Evolutionary conservation across 2,888 invertebrate species (phyloP).

Genomic region (Euspilapteryx auroguttella): DNA sequence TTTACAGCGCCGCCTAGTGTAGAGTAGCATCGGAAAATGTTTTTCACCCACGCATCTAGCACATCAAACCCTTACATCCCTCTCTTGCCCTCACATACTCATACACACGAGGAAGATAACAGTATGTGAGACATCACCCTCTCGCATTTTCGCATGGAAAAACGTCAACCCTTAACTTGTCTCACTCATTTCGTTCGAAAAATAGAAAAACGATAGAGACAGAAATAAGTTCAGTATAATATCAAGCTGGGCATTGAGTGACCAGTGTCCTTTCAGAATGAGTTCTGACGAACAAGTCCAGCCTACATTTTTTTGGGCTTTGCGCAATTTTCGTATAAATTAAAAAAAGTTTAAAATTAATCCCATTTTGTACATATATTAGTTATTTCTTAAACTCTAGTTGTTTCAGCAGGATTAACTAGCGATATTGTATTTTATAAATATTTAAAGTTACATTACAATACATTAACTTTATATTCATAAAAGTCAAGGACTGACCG

Average conservation of each 20-base stretch:
- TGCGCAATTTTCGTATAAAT: too few species aligned
- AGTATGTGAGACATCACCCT: slow-evolving; percentile 35
- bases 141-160: slow-evolving; percentile 36
- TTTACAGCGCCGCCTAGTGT: slow-evolving; percentile 4
- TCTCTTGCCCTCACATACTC: slow-evolving; percentile 25
- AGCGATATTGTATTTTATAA: too few species aligned
- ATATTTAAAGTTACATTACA: too few species aligned
- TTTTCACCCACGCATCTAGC: neutral
- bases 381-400: too few species aligned
- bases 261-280: too few species aligned
- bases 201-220: neutral
- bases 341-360: too few species aligned
- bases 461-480: slow-evolving; percentile 62
- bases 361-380: too few species aligned
- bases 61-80: neutral
- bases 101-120: slow-evolving; percentile 50
- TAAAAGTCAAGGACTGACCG: slow-evolving; percentile 60
- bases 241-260: too few species aligned
- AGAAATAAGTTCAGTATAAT: too few species aligned
- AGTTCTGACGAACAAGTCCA: too few species aligned
- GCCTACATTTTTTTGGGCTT: too few species aligned
- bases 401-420: too few species aligned
- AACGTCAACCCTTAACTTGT: slow-evolving; percentile 46
- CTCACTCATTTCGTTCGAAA: slow-evolving; percentile 14
- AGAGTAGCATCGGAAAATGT: slow-evolving; percentile 5